phyloP scores from a whole-genome alignment of 2,113 vertebrate genomes.

The Mungos mungo region DNA sequence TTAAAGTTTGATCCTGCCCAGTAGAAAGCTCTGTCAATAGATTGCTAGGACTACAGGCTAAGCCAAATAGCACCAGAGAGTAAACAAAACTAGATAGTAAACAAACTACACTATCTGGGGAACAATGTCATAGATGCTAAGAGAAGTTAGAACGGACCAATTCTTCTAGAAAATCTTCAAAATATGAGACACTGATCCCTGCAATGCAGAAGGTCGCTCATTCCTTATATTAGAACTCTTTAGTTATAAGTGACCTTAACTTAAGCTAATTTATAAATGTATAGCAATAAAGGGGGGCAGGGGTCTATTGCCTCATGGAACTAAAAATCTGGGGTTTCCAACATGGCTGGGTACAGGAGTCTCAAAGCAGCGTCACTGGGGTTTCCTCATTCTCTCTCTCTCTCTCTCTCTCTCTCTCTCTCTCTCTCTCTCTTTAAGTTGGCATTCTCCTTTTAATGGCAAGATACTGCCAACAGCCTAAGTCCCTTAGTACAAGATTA shows the following conservation, averaged over 20 bases:
- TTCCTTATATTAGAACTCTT: neutral
- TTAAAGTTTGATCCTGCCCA: constrained; percentile 39
- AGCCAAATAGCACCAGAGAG: neutral
- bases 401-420: neutral
- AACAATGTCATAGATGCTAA: neutral
- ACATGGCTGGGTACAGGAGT: neutral
- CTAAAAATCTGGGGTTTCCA: neutral
- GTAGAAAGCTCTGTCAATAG: constrained; percentile 66
- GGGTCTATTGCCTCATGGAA: neutral
- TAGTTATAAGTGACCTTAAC: neutral
- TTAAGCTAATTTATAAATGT: neutral
- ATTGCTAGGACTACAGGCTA: neutral
- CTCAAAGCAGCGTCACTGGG: neutral
- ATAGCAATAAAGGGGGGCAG: neutral
- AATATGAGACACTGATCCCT: neutral
- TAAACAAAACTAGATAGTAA: neutral
- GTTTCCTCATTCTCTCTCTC: neutral
- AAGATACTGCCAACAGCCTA: neutral
- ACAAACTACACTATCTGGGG: neutral
- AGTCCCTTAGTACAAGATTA: neutral
- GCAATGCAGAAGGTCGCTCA: neutral
- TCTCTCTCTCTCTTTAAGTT: neutral
- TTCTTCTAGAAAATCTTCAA: neutral
- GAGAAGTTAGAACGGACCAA: neutral
- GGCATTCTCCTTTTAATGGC: neutral